Percentiles rank a stretch among this genome's conserved stretches.
These are phyloP conservation scores for Anorthoa munda DNA, from an alignment of 2,888 invertebrate species.

Conservation along the genomic window DNA sequence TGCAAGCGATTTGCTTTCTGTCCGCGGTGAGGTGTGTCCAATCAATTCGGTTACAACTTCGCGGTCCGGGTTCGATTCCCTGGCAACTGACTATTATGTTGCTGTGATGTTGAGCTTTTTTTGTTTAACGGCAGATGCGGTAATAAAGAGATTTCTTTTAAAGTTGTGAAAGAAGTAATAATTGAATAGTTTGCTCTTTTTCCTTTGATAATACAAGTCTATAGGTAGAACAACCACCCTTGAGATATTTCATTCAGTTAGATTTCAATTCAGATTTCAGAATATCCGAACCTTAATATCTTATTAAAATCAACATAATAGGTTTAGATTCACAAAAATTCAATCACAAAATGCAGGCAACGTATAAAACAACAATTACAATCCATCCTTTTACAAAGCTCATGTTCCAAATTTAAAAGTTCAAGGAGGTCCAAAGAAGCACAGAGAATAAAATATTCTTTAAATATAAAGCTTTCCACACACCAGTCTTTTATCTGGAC, in stretches of 20 bases:
- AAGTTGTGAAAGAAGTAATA: slow-evolving; percentile 6
- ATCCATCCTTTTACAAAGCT: neutral
- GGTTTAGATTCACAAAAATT: neutral
- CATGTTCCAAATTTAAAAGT: slow-evolving; percentile 48
- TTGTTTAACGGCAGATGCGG: slow-evolving; percentile 45
- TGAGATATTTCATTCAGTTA: no score
- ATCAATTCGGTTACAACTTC: slow-evolving; percentile 67
- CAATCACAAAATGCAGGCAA: neutral
- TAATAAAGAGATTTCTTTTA: slow-evolving; percentile 45
- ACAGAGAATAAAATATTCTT: slow-evolving; percentile 13
- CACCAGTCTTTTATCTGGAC: slow-evolving; percentile 47
- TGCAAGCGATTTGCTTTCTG: slow-evolving; percentile 68
- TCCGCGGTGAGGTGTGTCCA: slow-evolving; percentile 63
- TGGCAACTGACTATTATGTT: slow-evolving; percentile 59
- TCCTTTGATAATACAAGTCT: neutral
- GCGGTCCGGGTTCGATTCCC: slow-evolving; percentile 64
- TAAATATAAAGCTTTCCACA: slow-evolving; percentile 27
- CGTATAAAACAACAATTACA: neutral
- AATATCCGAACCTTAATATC: no score
- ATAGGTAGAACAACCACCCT: neutral
- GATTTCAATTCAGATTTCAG: no score
- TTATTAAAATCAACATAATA: neutral
- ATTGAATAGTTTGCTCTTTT: no score
- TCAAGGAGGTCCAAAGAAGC: slow-evolving; percentile 31
- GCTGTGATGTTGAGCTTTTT: slow-evolving; percentile 38